Conservation (phyloP, 2,113 vertebrate genomes). For the Microcebus jonahi region DNA sequence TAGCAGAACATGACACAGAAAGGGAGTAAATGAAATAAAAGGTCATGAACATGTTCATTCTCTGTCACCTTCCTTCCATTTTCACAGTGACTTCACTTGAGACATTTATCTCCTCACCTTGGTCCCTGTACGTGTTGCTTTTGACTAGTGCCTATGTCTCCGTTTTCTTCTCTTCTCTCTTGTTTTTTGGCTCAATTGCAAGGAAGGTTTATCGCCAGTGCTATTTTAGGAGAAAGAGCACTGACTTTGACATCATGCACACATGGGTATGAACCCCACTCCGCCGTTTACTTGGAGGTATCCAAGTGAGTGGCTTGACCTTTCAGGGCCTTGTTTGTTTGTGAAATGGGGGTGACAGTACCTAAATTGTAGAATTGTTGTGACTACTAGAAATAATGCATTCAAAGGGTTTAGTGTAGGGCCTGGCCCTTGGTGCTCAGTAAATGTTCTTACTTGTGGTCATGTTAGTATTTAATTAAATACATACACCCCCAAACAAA, state of each 20-base stretch:
- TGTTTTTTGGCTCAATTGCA: neutral
- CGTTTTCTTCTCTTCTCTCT: neutral
- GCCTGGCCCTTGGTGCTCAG: neutral
- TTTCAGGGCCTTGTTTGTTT: slow-evolving; percentile 8
- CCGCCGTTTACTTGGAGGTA: neutral
- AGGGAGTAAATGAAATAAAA: slow-evolving; percentile 16
- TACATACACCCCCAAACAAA: neutral
- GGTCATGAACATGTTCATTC: neutral
- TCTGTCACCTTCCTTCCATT: neutral
- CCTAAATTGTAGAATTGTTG: neutral
- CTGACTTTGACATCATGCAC: slow-evolving; percentile 2
- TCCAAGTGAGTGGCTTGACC: neutral
- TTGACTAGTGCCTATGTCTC: too few relatives aligned
- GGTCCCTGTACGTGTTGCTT: too few relatives aligned
- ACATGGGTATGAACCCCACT: neutral
- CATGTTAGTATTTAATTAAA: slow-evolving; percentile 40
- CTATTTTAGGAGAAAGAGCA: neutral
- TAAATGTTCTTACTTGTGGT: too few relatives aligned
- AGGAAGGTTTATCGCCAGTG: neutral
- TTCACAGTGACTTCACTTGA: neutral
- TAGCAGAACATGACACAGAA: neutral
- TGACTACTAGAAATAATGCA: neutral
- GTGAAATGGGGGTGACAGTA: neutral
- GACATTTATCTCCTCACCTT: neutral
- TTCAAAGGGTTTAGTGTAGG: neutral